Base-by-base conservation (phyloP, 2,113 vertebrate species). In the Macrotus californicus region DNA sequence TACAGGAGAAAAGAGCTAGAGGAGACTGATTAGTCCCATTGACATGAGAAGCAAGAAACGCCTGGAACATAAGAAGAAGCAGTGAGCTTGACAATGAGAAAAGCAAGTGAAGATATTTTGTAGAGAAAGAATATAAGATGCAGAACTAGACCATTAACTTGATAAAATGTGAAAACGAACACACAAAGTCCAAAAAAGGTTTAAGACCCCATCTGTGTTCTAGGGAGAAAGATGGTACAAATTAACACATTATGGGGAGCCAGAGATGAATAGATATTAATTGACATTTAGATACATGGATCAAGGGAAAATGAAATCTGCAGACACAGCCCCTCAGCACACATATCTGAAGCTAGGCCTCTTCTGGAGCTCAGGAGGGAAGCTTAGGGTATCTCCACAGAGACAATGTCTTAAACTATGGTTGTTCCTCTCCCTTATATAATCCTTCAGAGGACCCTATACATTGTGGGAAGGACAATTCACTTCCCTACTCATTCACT, bases 401-500 rank as follows among this genome's bases (percentile, higher is more conserved):
- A 73, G 21, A 50, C 2, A 3, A 48, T 66, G 70, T 24, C 18
- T 52, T 16, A 5, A 48, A 18, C 11, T 56, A 0, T 56, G 8
- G 4, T 41, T 76, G 86, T 75, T 77, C 29, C 56, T 87, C 61
- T 82, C n/a, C 36, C 12, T 39, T 46, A n/a, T 2, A 8, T 9
- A 34, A 15, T 29, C 31, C 67, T 91, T 41, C 34, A 7, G 26
- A 73, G 34, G 18, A 46, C 16, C 0, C 26, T n/a, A 4, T 1
- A 8, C 26, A 56, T 64, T 69, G 39, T 70, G 50, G 31, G 21
- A 79, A 8, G n/a, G 18, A 69, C 11, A 31, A 19, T 50, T 19
- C 18, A n/a, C 39, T 88, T 93, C 52, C n/a, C 4, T 84, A 64
- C 59, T 77, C 54, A 64, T 89, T 61, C 66, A n/a, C n/a, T 56